Base-by-base conservation (phyloP, 2,797 vertebrate species). In the Mormyrus hasselquistii region DNA sequence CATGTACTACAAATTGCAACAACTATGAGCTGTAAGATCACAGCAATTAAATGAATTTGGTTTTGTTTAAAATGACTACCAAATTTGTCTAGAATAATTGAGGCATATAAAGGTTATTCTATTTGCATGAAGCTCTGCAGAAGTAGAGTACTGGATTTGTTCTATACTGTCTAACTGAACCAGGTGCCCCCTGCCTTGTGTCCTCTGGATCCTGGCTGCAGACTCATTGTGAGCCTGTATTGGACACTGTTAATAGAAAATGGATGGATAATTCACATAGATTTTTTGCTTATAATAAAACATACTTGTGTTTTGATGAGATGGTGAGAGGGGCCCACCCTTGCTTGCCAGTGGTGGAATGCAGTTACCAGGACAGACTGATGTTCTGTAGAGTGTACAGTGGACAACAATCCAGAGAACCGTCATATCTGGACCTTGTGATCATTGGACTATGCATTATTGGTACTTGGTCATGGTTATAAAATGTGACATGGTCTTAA, bases 401-500 rank as follows among this genome's bases (percentile, higher is more conserved):
- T 47, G 14, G 47, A 49, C 44, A 0, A 14, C 16, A 55, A 52
- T 47, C 1, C 52, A 29, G 38, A 34, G 76, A 19, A 25, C 38
- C 22, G 3, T 22, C 38, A 41, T 85, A 19, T 59, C n/a, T n/a
- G 53, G 52, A 19, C 65, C 22, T 14, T 89, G 89, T 87, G 88
- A 87, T 50, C 65, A 82, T 7, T 82, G 69, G 69, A 83, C 22
- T 83, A 53, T 87, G 55, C 14, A 38, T 6, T 41, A 34, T 53
- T 62, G 52, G 14, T 19, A 52, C 69, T 73, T 34, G 22, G 53
- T 34, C 57, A 52, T 55, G 50, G 79, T 19, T 86, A 62, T 22
- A 29, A 55, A 85, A 41, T 88, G 69, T 59, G 53, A 34, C 53
- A 8, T 53, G 73, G 52, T 88, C 89, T 88, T 88, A 88, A 84